phyloP scores from a whole-genome alignment of 1,140 invertebrate species.

The Macrotrachela quadricornifera region DNA sequence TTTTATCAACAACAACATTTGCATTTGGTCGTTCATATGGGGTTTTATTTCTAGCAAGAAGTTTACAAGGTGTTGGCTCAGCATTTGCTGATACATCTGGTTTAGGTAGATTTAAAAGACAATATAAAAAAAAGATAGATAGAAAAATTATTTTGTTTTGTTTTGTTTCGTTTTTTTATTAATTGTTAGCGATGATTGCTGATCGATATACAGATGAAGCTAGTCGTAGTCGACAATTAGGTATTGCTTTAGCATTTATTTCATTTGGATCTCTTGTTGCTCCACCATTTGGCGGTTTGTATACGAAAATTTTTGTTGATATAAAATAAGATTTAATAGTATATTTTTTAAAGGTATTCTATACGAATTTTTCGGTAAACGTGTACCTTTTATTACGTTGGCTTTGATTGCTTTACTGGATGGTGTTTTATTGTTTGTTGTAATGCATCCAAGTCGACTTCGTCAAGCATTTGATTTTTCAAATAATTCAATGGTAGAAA shows the following conservation, averaged over 20 bases:
- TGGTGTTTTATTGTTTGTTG: conserved; percentile 74
- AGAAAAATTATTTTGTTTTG: no score
- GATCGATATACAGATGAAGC: conserved; percentile 88
- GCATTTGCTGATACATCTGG: conserved; percentile 96
- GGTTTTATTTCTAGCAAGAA: conserved; percentile 85
- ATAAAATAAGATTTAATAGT: no score
- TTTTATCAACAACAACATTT: conserved; percentile 91
- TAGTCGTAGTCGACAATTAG: conserved; percentile 78
- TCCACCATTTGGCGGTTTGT: conserved; percentile 71
- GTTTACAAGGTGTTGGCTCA: conserved; percentile 89
- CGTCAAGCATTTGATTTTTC: not conserved
- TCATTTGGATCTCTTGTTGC: conserved; percentile 98
- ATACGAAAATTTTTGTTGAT: no score
- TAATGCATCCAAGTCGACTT: conserved; percentile 45
- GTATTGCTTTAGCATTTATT: conserved; percentile 93
- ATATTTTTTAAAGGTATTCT: conserved; percentile 39
- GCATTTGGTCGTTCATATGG: conserved; percentile 83
- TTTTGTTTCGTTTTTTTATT: no score
- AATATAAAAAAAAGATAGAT: no score
- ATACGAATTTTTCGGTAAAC: conserved; percentile 90
- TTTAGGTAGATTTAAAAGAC: conserved; percentile 28
- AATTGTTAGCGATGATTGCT: conserved; percentile 82
- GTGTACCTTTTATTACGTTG: conserved; percentile 83
- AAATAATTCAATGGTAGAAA: conserved; percentile 13
- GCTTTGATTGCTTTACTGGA: conserved; percentile 79